These are phyloP conservation scores for Engystomops pustulosus DNA, from an alignment of 2,113 vertebrate species.

Conservation along the genomic window DNA sequence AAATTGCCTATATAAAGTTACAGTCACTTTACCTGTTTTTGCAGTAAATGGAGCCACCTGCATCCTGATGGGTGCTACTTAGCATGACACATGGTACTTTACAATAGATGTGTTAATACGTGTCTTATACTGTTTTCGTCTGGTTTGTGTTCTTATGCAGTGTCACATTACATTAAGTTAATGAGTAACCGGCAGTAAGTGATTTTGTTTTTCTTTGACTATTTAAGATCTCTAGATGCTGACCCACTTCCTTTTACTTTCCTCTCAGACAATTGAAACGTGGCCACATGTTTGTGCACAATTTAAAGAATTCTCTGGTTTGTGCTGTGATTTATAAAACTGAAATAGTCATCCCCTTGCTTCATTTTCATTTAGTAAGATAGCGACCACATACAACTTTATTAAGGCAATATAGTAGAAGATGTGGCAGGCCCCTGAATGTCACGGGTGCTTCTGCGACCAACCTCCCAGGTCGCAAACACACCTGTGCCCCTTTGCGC, in stretches of 20 bases:
- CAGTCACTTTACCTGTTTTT: neutral
- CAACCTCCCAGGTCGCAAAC: too few species aligned
- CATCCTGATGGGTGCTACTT: neutral
- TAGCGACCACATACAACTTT: too few species aligned
- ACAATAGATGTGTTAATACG: neutral
- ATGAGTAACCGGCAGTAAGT: conserved; percentile 35
- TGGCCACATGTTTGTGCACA: neutral
- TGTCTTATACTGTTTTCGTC: neutral
- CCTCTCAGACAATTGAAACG: neutral
- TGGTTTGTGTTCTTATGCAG: neutral
- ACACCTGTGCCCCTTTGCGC: too few species aligned
- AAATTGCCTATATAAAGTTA: neutral
- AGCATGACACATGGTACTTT: neutral
- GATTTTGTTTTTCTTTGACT: conserved; percentile 15
- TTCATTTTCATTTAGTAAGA: neutral
- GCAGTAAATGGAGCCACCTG: conserved; percentile 18
- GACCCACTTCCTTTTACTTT: conserved; percentile 3
- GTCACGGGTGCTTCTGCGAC: too few species aligned
- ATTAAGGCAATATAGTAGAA: too few species aligned
- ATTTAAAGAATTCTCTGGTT: neutral
- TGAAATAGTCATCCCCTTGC: neutral
- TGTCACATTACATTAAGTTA: neutral
- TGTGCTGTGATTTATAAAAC: neutral
- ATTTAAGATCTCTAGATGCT: neutral
- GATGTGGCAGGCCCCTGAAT: too few species aligned